Percentiles rank a stretch among this genome's conserved stretches.
Conservation (phyloP, 2,797 vertebrate genomes). For the Lophius americanus region DNA sequence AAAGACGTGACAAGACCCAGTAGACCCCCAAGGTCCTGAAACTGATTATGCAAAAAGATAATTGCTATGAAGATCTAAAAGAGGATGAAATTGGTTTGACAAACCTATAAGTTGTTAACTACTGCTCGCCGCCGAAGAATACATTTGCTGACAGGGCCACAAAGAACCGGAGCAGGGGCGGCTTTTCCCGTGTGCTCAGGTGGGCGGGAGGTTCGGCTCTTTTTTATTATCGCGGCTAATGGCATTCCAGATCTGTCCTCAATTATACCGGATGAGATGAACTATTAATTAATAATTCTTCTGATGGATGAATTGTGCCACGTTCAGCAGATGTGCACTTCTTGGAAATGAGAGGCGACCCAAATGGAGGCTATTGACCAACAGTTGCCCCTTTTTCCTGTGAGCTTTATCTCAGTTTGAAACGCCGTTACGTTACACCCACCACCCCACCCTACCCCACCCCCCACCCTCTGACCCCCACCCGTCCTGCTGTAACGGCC, state of each 20-base stretch:
- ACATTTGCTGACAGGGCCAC: conserved; percentile 85
- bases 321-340: conserved; percentile 79
- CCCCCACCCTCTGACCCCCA: too few species aligned
- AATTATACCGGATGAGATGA: conserved; percentile 81
- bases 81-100: conserved; percentile 85
- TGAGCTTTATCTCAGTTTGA: conserved; percentile 60
- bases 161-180: conserved; percentile 66
- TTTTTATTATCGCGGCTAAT: conserved; percentile 85
- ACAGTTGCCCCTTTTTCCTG: conserved; percentile 46
- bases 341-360: conserved; percentile 58
- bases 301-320: conserved; percentile 81
- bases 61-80: conserved; percentile 87
- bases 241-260: conserved; percentile 82
- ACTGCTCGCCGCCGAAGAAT: conserved; percentile 81
- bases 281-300: conserved; percentile 86
- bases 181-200: conserved; percentile 75
- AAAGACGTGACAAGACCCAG: conserved; percentile 80
- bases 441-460: conserved; percentile 21
- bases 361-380: conserved; percentile 73
- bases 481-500: conserved; percentile 53
- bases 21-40: conserved; percentile 83
- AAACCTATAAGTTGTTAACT: conserved; percentile 85
- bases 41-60: conserved; percentile 85
- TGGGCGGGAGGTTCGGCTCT: conserved; percentile 77
- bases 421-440: conserved; percentile 51